Base-by-base conservation (phyloP, 92 coral and sea anemone genomes). In the Pocillopora grandis region DNA sequence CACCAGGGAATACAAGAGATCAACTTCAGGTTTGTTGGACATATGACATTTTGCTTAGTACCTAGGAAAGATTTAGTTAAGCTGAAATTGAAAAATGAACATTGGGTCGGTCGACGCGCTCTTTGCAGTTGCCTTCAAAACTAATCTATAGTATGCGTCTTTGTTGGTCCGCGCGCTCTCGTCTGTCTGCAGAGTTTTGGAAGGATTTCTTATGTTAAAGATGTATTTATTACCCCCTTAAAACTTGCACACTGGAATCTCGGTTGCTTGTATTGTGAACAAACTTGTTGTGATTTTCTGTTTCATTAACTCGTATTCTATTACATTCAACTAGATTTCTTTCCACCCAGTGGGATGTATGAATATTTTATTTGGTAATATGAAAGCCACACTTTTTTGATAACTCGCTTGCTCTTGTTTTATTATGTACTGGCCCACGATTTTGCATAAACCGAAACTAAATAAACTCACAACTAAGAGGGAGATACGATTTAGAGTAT, bases 1-100 rank as follows among this genome's bases (percentile, higher is more conserved):
- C 90, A 77, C 86, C 86, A 81, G 89, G 92, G 88, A 84, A 71
- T 84, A 66, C 92, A 90, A 90, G 92, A 89, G 81, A 72, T 85
- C 85, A 86, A 81, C 85, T 58, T 76, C 90, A 90, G 92, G 92
- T 90, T 90, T 77, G 92, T 90, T 80, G 79, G 79, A 62, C 35
- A 80, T 68, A 70, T 80, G 66, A 80, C 84, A 80, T 80, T 80
- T 80, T 74, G 71, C 66, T 60, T 82, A 72, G 71, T 82, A 42
- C 8, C 52, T 42, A 42, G 52, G 52, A 42, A 42, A 42, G 52
- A 42, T 42, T 42, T 42, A 42, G 52, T 42, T 42, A 42, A 7
- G 52, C 8, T 42, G 52, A 42, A 42, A 42, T 48, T 59, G 52
- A 35, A 52, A 83, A 83, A 83, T 73, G 86, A 75, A 69, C 79